These are phyloP conservation scores for Maylandia zebra DNA, from an alignment of 2,113 vertebrate species.

Conservation along the genomic window DNA sequence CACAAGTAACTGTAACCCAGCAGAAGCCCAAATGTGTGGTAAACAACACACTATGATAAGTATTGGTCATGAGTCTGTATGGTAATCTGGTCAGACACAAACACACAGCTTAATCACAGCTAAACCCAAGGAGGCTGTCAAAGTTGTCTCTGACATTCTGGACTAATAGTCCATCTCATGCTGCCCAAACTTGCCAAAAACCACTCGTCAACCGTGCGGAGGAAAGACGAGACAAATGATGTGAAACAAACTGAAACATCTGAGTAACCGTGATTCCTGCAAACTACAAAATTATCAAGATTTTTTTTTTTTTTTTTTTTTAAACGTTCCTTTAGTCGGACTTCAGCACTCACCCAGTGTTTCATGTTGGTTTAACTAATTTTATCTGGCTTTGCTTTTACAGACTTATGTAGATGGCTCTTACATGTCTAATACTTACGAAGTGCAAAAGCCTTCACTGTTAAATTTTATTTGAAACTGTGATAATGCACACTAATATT, in stretches of 20 bases:
- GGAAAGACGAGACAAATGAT: not conserved
- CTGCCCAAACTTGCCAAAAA: not conserved
- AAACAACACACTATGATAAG: not conserved
- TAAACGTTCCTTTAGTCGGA: not conserved
- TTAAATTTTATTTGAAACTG: not conserved
- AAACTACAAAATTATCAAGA: not conserved
- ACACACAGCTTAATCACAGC: not conserved
- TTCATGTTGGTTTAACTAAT: not conserved
- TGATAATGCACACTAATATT: not conserved
- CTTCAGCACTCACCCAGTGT: not conserved
- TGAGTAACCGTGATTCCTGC: not conserved
- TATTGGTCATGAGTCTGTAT: not conserved
- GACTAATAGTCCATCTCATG: not conserved
- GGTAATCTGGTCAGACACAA: not conserved
- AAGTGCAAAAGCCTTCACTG: not conserved
- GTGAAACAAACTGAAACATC: not conserved
- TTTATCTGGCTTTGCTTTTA: not conserved
- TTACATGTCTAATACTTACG: not conserved
- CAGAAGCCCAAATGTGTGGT: not conserved
- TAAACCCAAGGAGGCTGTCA: not conserved
- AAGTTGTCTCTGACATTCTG: not conserved
- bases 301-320: not conserved
- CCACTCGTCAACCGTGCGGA: not conserved
- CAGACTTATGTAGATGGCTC: not conserved
- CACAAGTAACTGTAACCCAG: not conserved